These are phyloP conservation scores for Leptoteleia sp. DNA, from an alignment of 1,140 invertebrate genomes.

Conservation along the genomic window DNA sequence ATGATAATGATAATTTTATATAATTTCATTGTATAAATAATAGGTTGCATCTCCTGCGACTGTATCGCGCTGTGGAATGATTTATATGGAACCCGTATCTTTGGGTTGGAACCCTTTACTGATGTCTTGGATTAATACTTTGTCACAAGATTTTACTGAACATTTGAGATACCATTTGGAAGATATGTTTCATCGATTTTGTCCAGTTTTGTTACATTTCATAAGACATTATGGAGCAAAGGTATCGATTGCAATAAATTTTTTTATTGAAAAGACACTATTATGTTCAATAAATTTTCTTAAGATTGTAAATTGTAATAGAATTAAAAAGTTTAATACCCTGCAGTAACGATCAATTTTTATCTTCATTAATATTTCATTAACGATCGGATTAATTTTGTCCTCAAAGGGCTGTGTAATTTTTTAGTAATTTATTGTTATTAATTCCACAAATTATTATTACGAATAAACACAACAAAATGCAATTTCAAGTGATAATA, in stretches of 20 bases:
- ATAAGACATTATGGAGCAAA: slow-evolving; percentile 84
- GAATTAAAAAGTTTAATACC: too few species aligned
- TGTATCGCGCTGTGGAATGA: slow-evolving; percentile 97
- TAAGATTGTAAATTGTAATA: too few species aligned
- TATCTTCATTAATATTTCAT: too few species aligned
- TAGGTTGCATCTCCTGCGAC: slow-evolving; percentile 92
- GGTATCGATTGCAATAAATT: slow-evolving; percentile 75
- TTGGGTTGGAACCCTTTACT: slow-evolving; percentile 94
- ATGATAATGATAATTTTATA: neutral
- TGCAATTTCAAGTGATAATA: too few species aligned
- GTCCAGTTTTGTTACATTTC: slow-evolving; percentile 86
- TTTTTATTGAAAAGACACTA: neutral
- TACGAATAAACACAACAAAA: too few species aligned
- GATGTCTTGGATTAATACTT: slow-evolving; percentile 92
- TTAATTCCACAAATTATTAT: too few species aligned
- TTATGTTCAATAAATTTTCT: too few species aligned
- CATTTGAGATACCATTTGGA: slow-evolving; percentile 86
- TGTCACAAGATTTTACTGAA: slow-evolving; percentile 86
- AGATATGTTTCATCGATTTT: slow-evolving; percentile 90
- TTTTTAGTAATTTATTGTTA: too few species aligned
- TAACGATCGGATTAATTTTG: too few species aligned
- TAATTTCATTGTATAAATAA: slow-evolving; percentile 3
- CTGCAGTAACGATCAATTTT: too few species aligned
- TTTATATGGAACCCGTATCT: slow-evolving; percentile 95
- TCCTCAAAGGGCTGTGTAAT: too few species aligned